phyloP scores from a whole-genome alignment of 2,113 vertebrate genomes.

The Aix galericulata region DNA sequence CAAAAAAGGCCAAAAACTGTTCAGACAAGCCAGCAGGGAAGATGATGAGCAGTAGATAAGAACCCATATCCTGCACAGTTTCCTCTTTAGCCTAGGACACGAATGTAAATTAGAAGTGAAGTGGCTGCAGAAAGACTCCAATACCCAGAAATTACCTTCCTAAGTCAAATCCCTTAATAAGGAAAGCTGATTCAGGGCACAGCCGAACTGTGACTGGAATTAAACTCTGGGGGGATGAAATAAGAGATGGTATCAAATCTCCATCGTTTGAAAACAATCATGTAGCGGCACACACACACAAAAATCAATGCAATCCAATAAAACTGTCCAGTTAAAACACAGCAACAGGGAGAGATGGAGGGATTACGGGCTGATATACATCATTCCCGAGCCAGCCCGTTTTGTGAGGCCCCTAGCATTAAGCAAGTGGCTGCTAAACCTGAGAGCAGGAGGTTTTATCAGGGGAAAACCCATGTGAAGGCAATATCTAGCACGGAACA shows the following conservation, averaged over 20 bases:
- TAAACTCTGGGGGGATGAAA: background rate
- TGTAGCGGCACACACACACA: background rate
- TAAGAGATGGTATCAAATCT: background rate
- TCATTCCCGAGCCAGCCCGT: background rate
- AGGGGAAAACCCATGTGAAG: background rate
- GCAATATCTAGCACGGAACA: background rate
- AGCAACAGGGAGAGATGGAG: background rate
- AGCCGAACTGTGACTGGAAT: background rate
- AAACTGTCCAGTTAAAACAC: slow-evolving; percentile 3
- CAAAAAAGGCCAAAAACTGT: background rate
- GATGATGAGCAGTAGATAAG: background rate
- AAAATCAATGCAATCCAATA: background rate
- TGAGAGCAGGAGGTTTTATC: background rate
- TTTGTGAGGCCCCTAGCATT: slow-evolving; percentile 2
- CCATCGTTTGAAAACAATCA: slow-evolving; percentile 12
- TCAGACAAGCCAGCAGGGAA: background rate
- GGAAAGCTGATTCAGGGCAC: background rate
- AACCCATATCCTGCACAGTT: background rate
- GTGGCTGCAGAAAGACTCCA: background rate
- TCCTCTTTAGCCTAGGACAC: background rate
- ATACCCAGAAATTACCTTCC: background rate
- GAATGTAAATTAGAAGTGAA: background rate
- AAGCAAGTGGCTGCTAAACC: background rate
- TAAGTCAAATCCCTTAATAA: slow-evolving; percentile 17
- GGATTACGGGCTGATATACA: background rate